Conservation (phyloP, 2,113 vertebrate genomes). For the Erythrolamprus reginae region DNA sequence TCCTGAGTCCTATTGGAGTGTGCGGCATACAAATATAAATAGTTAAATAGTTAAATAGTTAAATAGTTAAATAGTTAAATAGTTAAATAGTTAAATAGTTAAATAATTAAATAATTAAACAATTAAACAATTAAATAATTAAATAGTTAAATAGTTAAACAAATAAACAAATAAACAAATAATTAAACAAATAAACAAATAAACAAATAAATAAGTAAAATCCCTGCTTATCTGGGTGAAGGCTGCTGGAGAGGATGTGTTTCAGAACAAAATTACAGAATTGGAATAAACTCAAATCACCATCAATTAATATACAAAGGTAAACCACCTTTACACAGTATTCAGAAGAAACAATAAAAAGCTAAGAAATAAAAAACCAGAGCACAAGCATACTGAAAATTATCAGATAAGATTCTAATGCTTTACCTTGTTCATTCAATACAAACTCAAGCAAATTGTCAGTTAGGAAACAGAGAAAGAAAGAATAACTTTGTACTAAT, state of each 20-base stretch:
- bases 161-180: too few species aligned
- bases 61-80: too few species aligned
- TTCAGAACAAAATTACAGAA: not conserved
- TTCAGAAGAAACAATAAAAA: not conserved
- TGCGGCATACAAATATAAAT: too few species aligned
- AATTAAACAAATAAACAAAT: too few species aligned
- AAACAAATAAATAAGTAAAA: too few species aligned
- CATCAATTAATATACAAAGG: not conserved
- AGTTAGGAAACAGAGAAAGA: not conserved
- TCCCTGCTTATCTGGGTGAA: not conserved
- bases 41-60: too few species aligned
- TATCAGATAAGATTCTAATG: not conserved
- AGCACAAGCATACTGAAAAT: not conserved
- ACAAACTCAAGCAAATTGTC: not conserved
- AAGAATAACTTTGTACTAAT: not conserved
- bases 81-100: too few species aligned
- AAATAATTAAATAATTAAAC: too few species aligned
- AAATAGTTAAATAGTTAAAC: too few species aligned
- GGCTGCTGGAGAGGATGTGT: not conserved
- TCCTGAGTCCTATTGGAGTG: too few species aligned
- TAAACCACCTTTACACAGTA: not conserved
- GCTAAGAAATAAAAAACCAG: not conserved
- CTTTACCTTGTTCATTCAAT: not conserved
- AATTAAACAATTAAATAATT: too few species aligned
- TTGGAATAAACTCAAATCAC: not conserved